Evolutionary conservation across 1,140 invertebrate species (phyloP).

Genomic region (Acarapis woodi): DNA sequence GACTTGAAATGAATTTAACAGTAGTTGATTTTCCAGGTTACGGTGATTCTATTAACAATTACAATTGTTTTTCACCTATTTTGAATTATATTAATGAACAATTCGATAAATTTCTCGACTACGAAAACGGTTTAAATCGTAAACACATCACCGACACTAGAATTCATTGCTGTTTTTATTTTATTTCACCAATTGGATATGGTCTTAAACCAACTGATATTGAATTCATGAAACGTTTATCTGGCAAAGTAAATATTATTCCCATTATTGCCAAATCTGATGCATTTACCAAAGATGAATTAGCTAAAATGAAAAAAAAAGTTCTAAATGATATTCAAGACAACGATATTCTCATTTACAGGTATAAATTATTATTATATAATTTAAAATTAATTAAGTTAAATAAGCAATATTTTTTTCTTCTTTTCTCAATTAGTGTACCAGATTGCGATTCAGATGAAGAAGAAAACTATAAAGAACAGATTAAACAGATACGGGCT

Average conservation of each 20-base stretch:
- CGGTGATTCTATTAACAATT: constrained; percentile 95
- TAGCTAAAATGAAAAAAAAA: constrained; percentile 52
- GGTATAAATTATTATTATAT: no score
- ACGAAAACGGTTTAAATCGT: constrained; percentile 66
- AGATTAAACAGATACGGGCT: constrained; percentile 14
- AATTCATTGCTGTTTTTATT: constrained; percentile 93
- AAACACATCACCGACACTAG: constrained; percentile 71
- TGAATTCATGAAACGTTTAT: constrained; percentile 93
- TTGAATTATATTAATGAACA: constrained; percentile 79
- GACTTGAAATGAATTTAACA: neutral
- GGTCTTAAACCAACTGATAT: constrained; percentile 81
- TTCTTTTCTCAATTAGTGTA: no score
- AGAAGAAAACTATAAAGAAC: constrained; percentile 19
- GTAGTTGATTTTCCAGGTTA: constrained; percentile 38
- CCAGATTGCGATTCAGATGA: constrained; percentile 22
- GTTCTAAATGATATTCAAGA: constrained; percentile 18
- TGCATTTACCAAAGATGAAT: constrained; percentile 83
- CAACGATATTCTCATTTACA: constrained; percentile 29
- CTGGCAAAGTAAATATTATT: constrained; percentile 86
- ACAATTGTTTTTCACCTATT: constrained; percentile 34
- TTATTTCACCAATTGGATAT: constrained; percentile 93
- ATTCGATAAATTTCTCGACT: constrained; percentile 53
- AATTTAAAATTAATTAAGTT: no score
- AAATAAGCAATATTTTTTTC: no score
- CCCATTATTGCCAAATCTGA: constrained; percentile 97